Evolutionary conservation across 2,113 vertebrate species (phyloP).

Genomic region (Murina feae): DNA sequence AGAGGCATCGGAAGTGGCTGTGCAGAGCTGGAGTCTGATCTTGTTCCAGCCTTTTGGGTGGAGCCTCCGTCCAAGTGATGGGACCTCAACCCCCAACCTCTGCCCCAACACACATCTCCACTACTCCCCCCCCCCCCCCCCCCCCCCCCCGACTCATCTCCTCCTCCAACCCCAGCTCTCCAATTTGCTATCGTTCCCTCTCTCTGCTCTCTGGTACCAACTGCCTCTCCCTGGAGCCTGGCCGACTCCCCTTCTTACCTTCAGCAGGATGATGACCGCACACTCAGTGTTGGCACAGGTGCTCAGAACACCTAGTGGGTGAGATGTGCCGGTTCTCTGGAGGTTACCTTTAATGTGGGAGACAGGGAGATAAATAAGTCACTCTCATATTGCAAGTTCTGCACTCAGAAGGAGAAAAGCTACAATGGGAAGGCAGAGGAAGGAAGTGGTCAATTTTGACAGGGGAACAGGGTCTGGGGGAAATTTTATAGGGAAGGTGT

Average conservation of each 20-base stretch:
- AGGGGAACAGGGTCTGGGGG: background rate
- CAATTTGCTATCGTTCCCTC: background rate
- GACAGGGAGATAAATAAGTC: background rate
- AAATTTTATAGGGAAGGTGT: background rate
- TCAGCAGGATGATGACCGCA: background rate
- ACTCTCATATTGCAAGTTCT: background rate
- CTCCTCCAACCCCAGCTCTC: background rate
- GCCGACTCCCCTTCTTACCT: background rate
- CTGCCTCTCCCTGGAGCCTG: background rate
- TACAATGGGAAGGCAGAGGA: background rate
- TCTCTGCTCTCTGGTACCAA: background rate
- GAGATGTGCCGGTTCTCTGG: background rate
- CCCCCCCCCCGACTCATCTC: background rate
- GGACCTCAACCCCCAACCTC: background rate
- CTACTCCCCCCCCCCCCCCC: background rate
- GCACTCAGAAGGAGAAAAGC: background rate
- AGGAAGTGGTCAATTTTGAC: background rate
- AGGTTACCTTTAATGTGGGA: background rate
- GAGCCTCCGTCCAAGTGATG: background rate
- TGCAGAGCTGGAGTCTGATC: background rate
- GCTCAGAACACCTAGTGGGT: background rate
- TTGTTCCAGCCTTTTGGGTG: background rate
- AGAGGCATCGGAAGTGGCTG: background rate
- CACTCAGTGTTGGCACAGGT: rapidly evolving
- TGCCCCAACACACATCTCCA: background rate